Evolutionary conservation across 2,888 invertebrate genomes (phyloP), one percentile per base, ranked within the genome.

Genomic region (Lasioglossum malachurum): DNA sequence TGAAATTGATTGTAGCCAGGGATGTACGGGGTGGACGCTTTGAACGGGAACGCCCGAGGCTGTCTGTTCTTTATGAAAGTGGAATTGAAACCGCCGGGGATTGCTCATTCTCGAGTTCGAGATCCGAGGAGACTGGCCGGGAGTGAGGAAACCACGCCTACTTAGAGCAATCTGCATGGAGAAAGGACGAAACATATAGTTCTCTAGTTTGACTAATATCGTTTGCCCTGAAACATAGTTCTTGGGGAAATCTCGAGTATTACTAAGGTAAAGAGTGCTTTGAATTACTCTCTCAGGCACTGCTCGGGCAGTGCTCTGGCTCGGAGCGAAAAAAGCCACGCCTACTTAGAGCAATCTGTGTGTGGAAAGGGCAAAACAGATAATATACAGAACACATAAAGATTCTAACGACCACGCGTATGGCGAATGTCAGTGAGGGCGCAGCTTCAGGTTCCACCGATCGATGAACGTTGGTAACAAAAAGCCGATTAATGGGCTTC

Each of bases 1-100:
- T 10, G 46, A 64, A 80, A 76, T 80, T 80, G 77, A 80, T 80
- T 80, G 69, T 31, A 80, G 69, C 16, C 67, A 5, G 19, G 19
- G 23, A 23, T 67, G 31, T 23, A 35, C 35, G 23, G 35, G 67
- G n/a, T 27, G 41, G 41, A 46, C 72, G 31, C 67, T 67, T 67
- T 67, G 35, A 67, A 67, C 35, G 8, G 31, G 19, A 23, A 67
- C 23, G 35, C 35, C 67, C 35, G 35, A 19, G 67, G 67, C 67
- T 23, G 19, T 16, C 35, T 23, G 10, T 67, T 67, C 67, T 35
- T 67, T 67, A 67, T 23, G 67, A 8, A 35, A 19, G 10, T 31
- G 35, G 67, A 19, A 35, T 67, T 35, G 67, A 67, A 35, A 67
- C 67, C 67, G 5, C 8, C 19, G 67, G 8, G 67, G 35, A 67